Evolutionary conservation across 2,797 vertebrate genomes (phyloP), one percentile per base, ranked within the genome.

Genomic region (Leptatherina wallacei): DNA sequence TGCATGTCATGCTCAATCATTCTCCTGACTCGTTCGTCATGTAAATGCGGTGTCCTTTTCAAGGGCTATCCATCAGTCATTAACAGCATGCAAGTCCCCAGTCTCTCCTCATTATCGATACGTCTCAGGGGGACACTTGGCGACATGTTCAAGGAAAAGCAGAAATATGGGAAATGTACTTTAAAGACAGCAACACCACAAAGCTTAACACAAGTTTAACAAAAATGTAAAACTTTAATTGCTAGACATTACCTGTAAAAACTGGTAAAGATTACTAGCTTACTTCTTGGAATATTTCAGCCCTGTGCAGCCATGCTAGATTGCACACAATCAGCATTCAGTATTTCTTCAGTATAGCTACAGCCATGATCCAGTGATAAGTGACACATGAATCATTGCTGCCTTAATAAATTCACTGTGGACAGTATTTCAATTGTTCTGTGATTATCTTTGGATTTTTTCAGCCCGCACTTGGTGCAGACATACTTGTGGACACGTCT

Each of bases 31-130:
- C 88, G 84, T 93, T 89, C 90, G 80, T 94, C 92, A 92, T 93
- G 89, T 90, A 92, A 91, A 93, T 91, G 75, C 44, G 77, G 87
- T 79, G 88, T 91, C 85, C 84, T 88, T 88, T 89, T 90, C 87
- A 90, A 92, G 92, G 91, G 83, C 83, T 81, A 88, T 93, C 85
- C 90, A 93, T 94, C 91, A 94, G 89, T 91, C 89, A 89, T 89
- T 92, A 92, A 88, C 77, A 82, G 82, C 74, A 74, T 59, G 73
- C 85, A 65, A 82, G 84, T 69, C 75, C 73, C 73, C 77, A 59
- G 77, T 85, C 88, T 71, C 73, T 78, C 68, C 72, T 87, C 77
- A 73, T 91, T 88, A 90, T 85, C 74, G 13, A 71, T 72, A 73
- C 47, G 20, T 82, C 80, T 82, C 84, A 62, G 27, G 65, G 75